Base-by-base conservation (phyloP, 2,797 vertebrate genomes). In the Poecilia velifera region DNA sequence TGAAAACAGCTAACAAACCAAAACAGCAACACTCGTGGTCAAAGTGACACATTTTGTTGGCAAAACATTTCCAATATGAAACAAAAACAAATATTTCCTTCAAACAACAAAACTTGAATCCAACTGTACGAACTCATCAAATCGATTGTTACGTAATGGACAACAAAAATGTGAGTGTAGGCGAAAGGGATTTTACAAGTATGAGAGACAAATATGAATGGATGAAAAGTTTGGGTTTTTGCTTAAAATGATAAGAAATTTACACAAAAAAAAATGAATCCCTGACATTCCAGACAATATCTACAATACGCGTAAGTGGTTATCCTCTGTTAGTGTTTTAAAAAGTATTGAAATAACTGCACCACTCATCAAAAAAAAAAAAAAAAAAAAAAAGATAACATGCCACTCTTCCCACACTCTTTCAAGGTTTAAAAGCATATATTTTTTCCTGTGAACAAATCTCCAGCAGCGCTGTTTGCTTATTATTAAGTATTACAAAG, bases 401-500 rank as follows among this genome's bases (percentile, higher is more conserved):
- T 70, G 18, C 34, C 22, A 74, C 47, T 39, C 7, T 45, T 43
- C 12, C 39, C 36, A 45, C 5, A 25, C 28, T 76, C 16, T 62
- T 43, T 36, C 2, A 73, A 49, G 74, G 53, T 71, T 66, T 57
- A 22, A 81, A 81, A 80, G 39, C 45, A 74, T 18, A 77, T 73
- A 9, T 36, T 20, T 46, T 46, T 75, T 64, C 72, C 6, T 36
- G 36, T 36, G 77, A 46, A 20, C 25, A 66, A 8, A 66, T 41
- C 16, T 31, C 55, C 64, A 51, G 66, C 74, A 36, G 71, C 13
- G 7, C 74, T 25, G 36, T 80, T 76, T 81, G 79, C 80, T 82
- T 83, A 59, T 83, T 80, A 80, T 80, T 47, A 73, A 53, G 41
- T 55, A 66, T 76, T 79, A 57, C 76, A 81, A 55, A 84, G 72